These are phyloP conservation scores for Actinia tenebrosa DNA, from an alignment of 64 coral and sea anemone species.

Conservation along the genomic window DNA sequence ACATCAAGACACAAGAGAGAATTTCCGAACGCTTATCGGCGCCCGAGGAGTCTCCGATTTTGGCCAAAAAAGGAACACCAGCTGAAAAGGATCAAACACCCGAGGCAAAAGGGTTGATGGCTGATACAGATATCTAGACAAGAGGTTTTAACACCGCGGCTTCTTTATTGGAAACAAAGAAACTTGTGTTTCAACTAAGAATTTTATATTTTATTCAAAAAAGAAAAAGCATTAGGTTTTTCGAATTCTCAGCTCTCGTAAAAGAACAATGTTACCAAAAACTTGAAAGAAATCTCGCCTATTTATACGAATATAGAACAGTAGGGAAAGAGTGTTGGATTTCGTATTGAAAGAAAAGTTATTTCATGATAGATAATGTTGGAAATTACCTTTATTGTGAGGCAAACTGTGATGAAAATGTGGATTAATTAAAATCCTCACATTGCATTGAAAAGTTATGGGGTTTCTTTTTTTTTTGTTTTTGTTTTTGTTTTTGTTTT, in stretches of 20 bases:
- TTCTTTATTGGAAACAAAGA: neutral
- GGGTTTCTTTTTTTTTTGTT: too few species aligned
- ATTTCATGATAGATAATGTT: neutral
- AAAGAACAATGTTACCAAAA: neutral
- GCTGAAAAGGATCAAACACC: neutral
- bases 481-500: too few species aligned
- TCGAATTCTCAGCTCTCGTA: neutral
- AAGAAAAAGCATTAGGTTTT: neutral
- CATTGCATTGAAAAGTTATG: too few species aligned
- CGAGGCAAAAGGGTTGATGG: constrained; percentile 11
- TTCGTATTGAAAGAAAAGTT: neutral
- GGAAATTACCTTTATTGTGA: too few species aligned
- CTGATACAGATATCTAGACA: constrained; percentile 23
- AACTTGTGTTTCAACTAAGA: neutral
- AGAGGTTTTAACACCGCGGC: neutral
- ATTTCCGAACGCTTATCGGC: constrained; percentile 35
- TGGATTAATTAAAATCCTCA: too few species aligned
- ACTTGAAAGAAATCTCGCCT: neutral
- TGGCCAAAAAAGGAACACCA: constrained; percentile 23
- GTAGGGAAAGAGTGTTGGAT: neutral
- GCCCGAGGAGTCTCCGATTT: constrained; percentile 42
- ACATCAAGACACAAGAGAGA: constrained; percentile 59
- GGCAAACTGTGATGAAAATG: too few species aligned
- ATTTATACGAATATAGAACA: neutral
- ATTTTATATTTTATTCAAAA: neutral